These are phyloP conservation scores for Novumbra hubbsi DNA, from an alignment of 2,797 vertebrate species.

Conservation along the genomic window DNA sequence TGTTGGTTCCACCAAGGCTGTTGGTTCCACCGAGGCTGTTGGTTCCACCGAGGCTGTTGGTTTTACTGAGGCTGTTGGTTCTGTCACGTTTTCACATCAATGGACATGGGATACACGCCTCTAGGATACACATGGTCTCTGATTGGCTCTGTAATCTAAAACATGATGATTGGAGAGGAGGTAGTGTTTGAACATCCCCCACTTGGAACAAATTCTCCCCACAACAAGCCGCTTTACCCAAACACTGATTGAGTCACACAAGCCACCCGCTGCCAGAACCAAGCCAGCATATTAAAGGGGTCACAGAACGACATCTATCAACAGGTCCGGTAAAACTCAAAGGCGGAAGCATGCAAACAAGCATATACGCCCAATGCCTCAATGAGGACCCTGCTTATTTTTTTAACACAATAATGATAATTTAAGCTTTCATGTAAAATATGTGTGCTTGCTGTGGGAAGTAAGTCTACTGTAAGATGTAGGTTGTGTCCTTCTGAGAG, in stretches of 20 bases:
- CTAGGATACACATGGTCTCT: background rate
- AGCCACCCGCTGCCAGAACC: background rate
- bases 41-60: background rate
- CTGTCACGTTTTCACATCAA: background rate
- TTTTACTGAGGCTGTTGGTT: background rate
- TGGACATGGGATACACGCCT: background rate
- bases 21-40: background rate
- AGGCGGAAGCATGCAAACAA: background rate
- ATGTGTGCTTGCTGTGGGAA: background rate
- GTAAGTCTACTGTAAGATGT: background rate
- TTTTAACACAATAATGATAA: background rate
- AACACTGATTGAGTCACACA: background rate
- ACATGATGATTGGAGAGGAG: background rate
- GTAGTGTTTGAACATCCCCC: background rate
- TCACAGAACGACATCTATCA: background rate
- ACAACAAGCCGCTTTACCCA: constrained; percentile 18
- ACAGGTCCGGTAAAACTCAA: background rate
- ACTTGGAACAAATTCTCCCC: background rate
- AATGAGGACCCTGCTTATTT: background rate
- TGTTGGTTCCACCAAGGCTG: too few relatives aligned
- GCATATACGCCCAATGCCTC: background rate
- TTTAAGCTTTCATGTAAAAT: background rate
- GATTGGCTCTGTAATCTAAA: background rate
- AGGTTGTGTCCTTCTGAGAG: background rate
- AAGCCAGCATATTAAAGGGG: background rate